Base-by-base conservation (phyloP, 1,140 invertebrate genomes). In the Atta colombica region DNA sequence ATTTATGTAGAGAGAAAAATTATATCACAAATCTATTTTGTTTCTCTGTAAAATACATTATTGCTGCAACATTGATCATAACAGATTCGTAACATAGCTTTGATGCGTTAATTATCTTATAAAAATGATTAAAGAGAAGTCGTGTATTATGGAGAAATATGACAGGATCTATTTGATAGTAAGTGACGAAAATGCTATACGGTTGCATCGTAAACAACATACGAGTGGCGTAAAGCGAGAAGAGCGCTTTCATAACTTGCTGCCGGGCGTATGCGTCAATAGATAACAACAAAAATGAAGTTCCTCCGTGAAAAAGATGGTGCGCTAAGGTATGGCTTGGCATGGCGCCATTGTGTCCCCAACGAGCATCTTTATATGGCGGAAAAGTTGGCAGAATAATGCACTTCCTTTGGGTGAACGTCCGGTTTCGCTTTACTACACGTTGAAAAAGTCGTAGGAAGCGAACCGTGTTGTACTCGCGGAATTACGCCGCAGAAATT, bases 371-470 rank as follows among this genome's bases (percentile, higher is more conserved):
- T 90, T 90, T 90, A 82, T 90, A 87, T 31, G 66, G 35, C 72
- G 77, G 60, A 53, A 89, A 87, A 78, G 88, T 90, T 87, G 89
- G 81, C 72, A 85, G 85, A 90, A 90, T 90, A 90, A 87, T 89
- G 78, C 89, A 82, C 78, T 80, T 87, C 81, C 87, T 68, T 63
- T 53, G 72, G 49, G 72, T 25, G 69, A 82, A 77, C 84, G 55
- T 77, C 61, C 89, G 85, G 85, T 87, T 90, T 90, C 61, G 82
- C 49, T 85, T 78, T 78, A 90, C 77, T 65, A 87, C 49, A 85
- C 45, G 89, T 78, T 90, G 77, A 87, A 78, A 90, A 89, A 87
- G 89, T 89, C 86, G 77, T 88, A 60, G 85, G 80, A 87, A 78
- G 81, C 60, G 89, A 89, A 89, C 58, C 80, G 86, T 69, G 71